Evolutionary conservation across 2,888 invertebrate genomes (phyloP).

Genomic region (Plagodis pulveraria): DNA sequence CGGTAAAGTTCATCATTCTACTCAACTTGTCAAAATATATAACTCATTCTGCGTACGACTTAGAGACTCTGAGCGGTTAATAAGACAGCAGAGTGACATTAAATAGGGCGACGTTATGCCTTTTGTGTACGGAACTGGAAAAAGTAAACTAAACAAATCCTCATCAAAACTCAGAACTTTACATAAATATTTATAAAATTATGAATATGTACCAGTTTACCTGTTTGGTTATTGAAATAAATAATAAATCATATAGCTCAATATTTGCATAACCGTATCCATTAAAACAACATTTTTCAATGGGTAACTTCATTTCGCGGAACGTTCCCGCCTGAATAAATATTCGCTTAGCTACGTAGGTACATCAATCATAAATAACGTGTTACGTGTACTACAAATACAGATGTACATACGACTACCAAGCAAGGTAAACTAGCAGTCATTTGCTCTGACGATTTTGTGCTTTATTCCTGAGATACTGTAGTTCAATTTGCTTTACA

Average conservation of each 20-base stretch:
- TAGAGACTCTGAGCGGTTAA: no score
- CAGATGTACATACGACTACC: conserved; percentile 17
- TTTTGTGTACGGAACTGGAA: no score
- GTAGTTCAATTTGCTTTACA: conserved; percentile 4
- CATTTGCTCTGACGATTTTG: neutral
- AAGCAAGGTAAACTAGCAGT: conserved; percentile 22
- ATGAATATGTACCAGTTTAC: no score
- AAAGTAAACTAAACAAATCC: no score
- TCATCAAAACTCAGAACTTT: no score
- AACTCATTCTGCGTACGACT: no score
- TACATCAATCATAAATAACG: conserved; percentile 47
- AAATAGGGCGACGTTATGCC: no score
- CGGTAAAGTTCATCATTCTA: no score
- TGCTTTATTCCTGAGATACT: neutral
- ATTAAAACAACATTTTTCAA: conserved; percentile 38
- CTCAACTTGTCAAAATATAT: no score
- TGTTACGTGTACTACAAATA: conserved; percentile 23
- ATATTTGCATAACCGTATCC: conserved; percentile 16
- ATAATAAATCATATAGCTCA: conserved; percentile 9
- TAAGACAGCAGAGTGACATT: no score
- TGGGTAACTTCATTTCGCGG: conserved; percentile 33
- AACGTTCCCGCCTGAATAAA: conserved; percentile 34
- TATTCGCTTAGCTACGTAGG: conserved; percentile 33
- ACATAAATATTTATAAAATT: no score
- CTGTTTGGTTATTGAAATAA: no score